Evolutionary conservation across 2,888 invertebrate genomes (phyloP).

Genomic region (Julus scandinavius): DNA sequence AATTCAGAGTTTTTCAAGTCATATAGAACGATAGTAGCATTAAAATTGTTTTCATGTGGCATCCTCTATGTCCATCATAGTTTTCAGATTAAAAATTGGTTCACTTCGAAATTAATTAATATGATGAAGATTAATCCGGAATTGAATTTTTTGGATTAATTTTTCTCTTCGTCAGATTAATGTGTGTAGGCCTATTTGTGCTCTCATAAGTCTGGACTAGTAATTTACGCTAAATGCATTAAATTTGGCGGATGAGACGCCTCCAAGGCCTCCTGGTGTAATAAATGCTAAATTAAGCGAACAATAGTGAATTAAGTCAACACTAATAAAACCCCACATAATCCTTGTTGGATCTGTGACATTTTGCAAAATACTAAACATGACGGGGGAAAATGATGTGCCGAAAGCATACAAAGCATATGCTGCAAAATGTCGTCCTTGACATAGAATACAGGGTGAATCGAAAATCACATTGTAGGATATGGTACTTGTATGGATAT

Average conservation of each 20-base stretch:
- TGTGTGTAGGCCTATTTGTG: background rate
- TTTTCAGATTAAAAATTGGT: background rate
- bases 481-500: no score
- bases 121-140: background rate
- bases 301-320: slow-evolving; percentile 45
- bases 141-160: background rate
- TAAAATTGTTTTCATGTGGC: no score
- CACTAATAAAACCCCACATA: slow-evolving; percentile 31
- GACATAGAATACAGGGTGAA: slow-evolving; percentile 6
- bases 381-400: slow-evolving; percentile 4
- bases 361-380: slow-evolving; percentile 40
- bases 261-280: slow-evolving; percentile 30
- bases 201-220: background rate
- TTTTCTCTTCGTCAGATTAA: background rate
- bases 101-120: background rate
- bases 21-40: no score
- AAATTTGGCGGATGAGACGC: slow-evolving; percentile 41
- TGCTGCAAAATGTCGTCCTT: background rate
- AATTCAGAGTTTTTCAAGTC: no score
- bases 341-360: slow-evolving; percentile 38
- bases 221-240: slow-evolving; percentile 9
- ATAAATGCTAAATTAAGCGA: slow-evolving; percentile 45
- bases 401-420: background rate
- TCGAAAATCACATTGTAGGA: background rate
- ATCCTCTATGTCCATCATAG: background rate